These are phyloP conservation scores for Trissoscelio sp. DNA, from an alignment of 2,888 invertebrate species.

Conservation along the genomic window DNA sequence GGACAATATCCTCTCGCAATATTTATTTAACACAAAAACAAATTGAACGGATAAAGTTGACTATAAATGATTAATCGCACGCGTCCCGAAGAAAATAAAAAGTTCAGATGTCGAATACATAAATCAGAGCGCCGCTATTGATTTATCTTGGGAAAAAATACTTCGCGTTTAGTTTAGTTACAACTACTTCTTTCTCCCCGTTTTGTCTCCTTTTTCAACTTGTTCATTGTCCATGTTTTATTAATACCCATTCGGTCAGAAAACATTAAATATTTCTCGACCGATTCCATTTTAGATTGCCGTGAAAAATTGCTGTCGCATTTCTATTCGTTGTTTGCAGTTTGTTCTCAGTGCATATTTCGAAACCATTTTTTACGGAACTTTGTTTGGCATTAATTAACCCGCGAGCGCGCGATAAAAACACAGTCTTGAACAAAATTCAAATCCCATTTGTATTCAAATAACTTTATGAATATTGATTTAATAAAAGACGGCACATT, in stretches of 20 bases:
- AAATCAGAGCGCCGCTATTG: constrained; percentile 49
- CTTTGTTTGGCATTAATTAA: constrained; percentile 37
- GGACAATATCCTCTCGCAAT: too few relatives aligned
- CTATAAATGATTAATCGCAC: constrained; percentile 29
- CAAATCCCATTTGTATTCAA: constrained; percentile 32
- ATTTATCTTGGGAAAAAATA: constrained; percentile 50
- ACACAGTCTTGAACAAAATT: too few relatives aligned
- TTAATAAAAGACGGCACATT: neutral
- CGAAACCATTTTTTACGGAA: constrained; percentile 26
- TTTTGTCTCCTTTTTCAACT: neutral
- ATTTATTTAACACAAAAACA: too few relatives aligned
- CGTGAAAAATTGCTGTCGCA: constrained; percentile 24
- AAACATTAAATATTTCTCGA: constrained; percentile 17
- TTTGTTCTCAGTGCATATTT: constrained; percentile 3
- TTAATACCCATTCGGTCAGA: constrained; percentile 30
- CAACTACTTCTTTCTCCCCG: constrained; percentile 1
- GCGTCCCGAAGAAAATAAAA: constrained; percentile 21
- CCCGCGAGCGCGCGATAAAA: neutral
- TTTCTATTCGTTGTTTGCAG: constrained; percentile 2
- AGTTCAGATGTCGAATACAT: constrained; percentile 39
- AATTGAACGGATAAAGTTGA: neutral
- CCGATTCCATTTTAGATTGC: constrained; percentile 43
- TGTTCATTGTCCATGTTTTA: constrained; percentile 37
- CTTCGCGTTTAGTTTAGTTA: constrained; percentile 27
- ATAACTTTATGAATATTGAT: constrained; percentile 49